Base-by-base conservation (phyloP, 2,113 vertebrate genomes). In the Tyrannus savana region DNA sequence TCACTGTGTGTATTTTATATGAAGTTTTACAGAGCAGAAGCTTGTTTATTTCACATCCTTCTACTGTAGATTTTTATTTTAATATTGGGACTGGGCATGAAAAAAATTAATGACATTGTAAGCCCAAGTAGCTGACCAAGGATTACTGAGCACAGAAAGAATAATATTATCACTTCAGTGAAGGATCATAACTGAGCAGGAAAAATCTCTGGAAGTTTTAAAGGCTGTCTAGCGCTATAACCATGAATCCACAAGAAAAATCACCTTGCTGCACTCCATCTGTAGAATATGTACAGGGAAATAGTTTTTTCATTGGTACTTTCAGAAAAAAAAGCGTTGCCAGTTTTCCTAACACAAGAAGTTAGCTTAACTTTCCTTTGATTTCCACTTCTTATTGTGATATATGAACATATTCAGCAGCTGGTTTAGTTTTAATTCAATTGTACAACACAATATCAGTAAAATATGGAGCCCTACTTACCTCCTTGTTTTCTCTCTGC, bases 131-230 rank as follows among this genome's bases (percentile, higher is more conserved):
- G 85, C 63, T 84, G 90, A 90, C 90, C 86, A 77, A 86, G 83
- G 86, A 90, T 90, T 90, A 93, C 50, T 42, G 64, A 88, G 44
- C 35, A 82, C 47, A 79, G 77, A 80, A 93, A 75, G 35, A 89
- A 89, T 53, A 91, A 91, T 82, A 84, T 72, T 96, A 81, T 91
- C 77, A 91, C 77, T 87, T 81, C 81, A 75, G 24, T 68, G 60
- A 83, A 94, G 88, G 72, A 93, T 71, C 59, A 83, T 44, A 93
- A 77, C 22, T 19, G 50, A 94, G 62, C 33, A 89, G 58, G 27
- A 93, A 92, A 90, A 92, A 72, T 67, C 46, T 84, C 76, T 42
- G 21, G 11, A 93, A 85, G 53, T 96, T 86, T 88, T 86, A 74
- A 74, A 92, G 63, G 30, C 47, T 76, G 12, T 50, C 60, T 66